Evolutionary conservation across 1,140 invertebrate genomes (phyloP), one percentile per base, ranked within the genome.

Genomic region (Lasioglossum baleicum): DNA sequence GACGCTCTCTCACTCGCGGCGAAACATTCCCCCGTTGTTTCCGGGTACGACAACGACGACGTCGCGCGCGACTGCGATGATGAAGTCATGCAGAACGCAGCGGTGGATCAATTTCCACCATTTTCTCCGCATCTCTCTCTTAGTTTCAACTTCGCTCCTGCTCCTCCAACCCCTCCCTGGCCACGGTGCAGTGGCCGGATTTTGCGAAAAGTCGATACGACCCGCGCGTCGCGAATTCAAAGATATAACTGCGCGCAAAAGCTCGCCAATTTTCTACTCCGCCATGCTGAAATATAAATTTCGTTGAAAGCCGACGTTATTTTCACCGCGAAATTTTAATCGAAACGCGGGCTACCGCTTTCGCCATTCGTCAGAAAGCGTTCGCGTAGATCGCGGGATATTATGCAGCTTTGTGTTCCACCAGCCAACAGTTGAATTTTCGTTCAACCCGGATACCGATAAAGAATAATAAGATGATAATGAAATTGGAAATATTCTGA

Each of bases 21-120:
- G 44, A 42, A n/a, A 70, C 31, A n/a, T 48, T 70, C 60, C 22
- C 22, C 58, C 26, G 40, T 77, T 61, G 58, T 61, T 61, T 35
- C 35, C 35, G 35, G 35, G 35, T 3, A 35, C 13, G 44, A 11
- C 26, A 10, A 51, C 56, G 44, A 48, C 44, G 20, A 13, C 22
- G 17, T 22, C n/a, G 48, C 42, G 69, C 40, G 22, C n/a, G 31
- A 7, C 11, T n/a, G 40, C 53, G 64, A 76, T n/a, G 64, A 70
- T 40, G 75, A 70, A 77, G 56, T 77, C 75, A 77, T 63, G 75
- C 67, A 40, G 75, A 77, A 77, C 67, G 17, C 44, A 15, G 7
- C 40, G 22, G 22, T 20, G 48, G 73, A 75, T 53, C 63, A 63
- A 58, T 75, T 67, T 26, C 51, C 73, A 56, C 48, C 73, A 22